Evolutionary conservation across 2,888 invertebrate species (phyloP).

Genomic region (Endotricha flammealis): DNA sequence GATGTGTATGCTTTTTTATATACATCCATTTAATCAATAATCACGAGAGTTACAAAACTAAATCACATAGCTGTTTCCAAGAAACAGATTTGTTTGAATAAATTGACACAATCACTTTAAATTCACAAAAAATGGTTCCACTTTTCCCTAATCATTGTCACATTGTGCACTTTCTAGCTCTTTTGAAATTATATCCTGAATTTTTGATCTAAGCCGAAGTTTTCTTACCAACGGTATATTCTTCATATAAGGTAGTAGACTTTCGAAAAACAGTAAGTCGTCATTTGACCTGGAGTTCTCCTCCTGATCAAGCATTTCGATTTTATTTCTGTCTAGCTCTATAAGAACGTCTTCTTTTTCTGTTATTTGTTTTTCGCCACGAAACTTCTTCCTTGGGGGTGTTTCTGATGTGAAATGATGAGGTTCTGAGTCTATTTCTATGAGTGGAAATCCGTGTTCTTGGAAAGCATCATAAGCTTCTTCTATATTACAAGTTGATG

Average conservation of each 20-base stretch:
- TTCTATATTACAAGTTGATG: slow-evolving; percentile 2
- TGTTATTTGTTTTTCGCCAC: slow-evolving; percentile 15
- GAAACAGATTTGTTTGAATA: no score
- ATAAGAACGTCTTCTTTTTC: slow-evolving; percentile 13
- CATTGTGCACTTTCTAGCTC: slow-evolving; percentile 21
- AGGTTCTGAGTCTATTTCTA: slow-evolving; percentile 3
- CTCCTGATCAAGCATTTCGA: slow-evolving; percentile 20
- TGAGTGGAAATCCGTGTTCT: slow-evolving; percentile 2
- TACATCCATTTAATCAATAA: no score
- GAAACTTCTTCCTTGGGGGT: slow-evolving; percentile 19
- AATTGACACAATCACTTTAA: no score
- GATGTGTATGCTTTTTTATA: no score
- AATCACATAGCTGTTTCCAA: no score
- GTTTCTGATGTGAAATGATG: slow-evolving; percentile 10
- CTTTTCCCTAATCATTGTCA: not conserved
- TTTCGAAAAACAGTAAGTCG: slow-evolving; percentile 28
- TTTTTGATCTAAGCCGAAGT: slow-evolving; percentile 25
- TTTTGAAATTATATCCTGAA: slow-evolving; percentile 27
- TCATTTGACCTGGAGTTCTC: slow-evolving; percentile 21
- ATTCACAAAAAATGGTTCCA: no score
- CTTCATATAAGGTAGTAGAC: slow-evolving; percentile 26
- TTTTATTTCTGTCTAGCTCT: slow-evolving; percentile 16
- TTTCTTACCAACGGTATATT: slow-evolving; percentile 25
- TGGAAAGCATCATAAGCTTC: slow-evolving; percentile 5
- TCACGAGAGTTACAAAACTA: no score